Evolutionary conservation across 2,888 invertebrate genomes (phyloP).

Genomic region (Sinodicranocentrus sp.): DNA sequence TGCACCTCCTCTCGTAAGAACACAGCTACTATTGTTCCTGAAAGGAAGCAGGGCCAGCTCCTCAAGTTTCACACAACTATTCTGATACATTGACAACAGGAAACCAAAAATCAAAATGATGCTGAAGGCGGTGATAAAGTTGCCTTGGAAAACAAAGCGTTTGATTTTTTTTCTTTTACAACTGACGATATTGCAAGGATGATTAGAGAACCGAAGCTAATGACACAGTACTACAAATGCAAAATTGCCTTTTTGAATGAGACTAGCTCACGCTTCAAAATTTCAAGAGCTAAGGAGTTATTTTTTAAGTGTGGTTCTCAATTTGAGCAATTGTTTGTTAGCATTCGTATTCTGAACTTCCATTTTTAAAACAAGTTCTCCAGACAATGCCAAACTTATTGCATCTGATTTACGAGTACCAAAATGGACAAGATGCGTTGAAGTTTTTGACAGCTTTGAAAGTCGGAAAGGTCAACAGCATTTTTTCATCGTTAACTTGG

Average conservation of each 20-base stretch:
- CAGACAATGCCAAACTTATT: conserved; percentile 26
- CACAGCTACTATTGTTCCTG: no score
- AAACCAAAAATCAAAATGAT: no score
- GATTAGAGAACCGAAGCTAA: conserved; percentile 10
- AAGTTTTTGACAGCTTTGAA: no score
- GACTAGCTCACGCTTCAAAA: neutral
- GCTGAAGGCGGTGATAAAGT: no score
- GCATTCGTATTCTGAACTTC: neutral
- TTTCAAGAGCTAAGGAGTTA: conserved; percentile 6
- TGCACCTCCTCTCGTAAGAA: no score
- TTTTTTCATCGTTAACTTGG: no score
- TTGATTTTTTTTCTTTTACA: conserved; percentile 31
- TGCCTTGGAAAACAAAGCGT: conserved; percentile 9
- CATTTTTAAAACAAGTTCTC: conserved; percentile 28
- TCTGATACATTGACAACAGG: no score
- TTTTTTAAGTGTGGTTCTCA: conserved; percentile 42
- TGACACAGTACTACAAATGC: conserved; percentile 18
- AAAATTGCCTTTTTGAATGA: conserved; percentile 30
- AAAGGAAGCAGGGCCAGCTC: no score
- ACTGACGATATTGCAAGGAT: neutral
- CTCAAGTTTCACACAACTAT: no score
- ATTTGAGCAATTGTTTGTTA: conserved; percentile 31
- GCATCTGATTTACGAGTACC: conserved; percentile 51
- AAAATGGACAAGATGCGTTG: no score
- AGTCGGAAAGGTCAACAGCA: no score